Evolutionary conservation across 2,888 invertebrate species (phyloP).

Genomic region (Ischnura elegans): DNA sequence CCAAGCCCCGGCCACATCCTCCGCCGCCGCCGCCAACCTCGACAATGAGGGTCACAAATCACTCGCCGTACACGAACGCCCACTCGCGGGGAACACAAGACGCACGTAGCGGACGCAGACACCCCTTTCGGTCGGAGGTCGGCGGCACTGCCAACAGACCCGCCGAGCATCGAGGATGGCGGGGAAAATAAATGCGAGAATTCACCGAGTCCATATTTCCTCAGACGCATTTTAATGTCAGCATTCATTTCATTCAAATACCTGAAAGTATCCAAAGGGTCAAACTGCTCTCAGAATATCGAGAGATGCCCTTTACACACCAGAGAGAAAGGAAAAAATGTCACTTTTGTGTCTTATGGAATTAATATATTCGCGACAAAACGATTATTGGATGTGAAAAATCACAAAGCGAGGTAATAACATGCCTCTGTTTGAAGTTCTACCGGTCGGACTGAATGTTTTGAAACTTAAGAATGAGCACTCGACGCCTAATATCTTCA

Average conservation of each 20-base stretch:
- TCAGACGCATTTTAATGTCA: background rate
- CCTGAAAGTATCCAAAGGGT: background rate
- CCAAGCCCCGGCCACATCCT: background rate
- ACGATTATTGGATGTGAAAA: too few species aligned
- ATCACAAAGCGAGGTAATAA: too few species aligned
- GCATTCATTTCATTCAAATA: background rate
- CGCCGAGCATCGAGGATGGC: background rate
- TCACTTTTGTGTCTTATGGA: too few species aligned
- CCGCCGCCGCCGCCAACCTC: slow-evolving; percentile 43
- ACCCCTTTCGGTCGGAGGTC: background rate
- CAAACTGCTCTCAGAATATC: background rate
- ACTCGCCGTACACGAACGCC: background rate
- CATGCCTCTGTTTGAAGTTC: too few species aligned
- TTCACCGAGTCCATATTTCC: background rate
- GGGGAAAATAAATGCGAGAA: background rate
- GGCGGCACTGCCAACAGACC: slow-evolving; percentile 6
- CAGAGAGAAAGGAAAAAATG: too few species aligned
- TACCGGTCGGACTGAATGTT: too few species aligned
- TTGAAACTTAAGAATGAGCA: too few species aligned
- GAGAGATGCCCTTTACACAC: too few species aligned
- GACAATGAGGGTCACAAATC: slow-evolving; percentile 57
- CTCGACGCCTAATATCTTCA: too few species aligned
- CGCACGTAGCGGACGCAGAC: background rate
- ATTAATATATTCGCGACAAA: too few species aligned
- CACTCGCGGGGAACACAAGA: background rate